Conservation (phyloP, 2,113 vertebrate species). For the Peromyscus maniculatus region DNA sequence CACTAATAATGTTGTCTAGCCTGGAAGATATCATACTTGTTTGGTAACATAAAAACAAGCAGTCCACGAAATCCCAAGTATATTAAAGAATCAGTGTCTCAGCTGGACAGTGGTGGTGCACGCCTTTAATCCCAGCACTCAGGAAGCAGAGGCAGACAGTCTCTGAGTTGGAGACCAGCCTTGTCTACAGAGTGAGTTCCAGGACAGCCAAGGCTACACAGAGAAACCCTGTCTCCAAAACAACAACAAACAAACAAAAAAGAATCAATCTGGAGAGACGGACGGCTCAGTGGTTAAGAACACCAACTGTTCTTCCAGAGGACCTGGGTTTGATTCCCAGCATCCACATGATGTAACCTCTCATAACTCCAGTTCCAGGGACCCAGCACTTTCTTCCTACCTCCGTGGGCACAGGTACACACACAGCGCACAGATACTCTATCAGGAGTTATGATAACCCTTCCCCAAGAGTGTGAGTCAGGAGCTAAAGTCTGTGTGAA, state of each 20-base stretch:
- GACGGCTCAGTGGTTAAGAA: neutral
- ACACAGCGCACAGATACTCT: neutral
- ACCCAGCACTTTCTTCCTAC: neutral
- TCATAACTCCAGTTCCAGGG: neutral
- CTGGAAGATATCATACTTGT: slow-evolving; percentile 50
- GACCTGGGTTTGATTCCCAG: neutral
- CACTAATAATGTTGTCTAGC: slow-evolving; percentile 39
- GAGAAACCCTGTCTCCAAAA: too few species aligned
- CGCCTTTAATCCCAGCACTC: too few species aligned
- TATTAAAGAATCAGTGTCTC: neutral
- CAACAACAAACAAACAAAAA: too few species aligned
- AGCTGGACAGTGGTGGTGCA: too few species aligned
- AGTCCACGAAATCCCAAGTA: slow-evolving; percentile 48
- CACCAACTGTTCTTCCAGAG: neutral
- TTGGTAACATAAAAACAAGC: slow-evolving; percentile 39
- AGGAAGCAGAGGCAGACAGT: too few species aligned
- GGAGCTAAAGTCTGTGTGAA: too few species aligned
- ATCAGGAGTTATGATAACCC: too few species aligned
- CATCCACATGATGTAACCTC: neutral
- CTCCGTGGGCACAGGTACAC: neutral
- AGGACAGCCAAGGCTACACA: too few species aligned
- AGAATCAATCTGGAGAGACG: neutral
- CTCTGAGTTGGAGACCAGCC: too few species aligned
- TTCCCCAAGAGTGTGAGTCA: too few species aligned
- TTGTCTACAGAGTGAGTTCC: too few species aligned